Evolutionary conservation across 2,797 vertebrate species (phyloP).

Genomic region (Anomalospiza imberbis): DNA sequence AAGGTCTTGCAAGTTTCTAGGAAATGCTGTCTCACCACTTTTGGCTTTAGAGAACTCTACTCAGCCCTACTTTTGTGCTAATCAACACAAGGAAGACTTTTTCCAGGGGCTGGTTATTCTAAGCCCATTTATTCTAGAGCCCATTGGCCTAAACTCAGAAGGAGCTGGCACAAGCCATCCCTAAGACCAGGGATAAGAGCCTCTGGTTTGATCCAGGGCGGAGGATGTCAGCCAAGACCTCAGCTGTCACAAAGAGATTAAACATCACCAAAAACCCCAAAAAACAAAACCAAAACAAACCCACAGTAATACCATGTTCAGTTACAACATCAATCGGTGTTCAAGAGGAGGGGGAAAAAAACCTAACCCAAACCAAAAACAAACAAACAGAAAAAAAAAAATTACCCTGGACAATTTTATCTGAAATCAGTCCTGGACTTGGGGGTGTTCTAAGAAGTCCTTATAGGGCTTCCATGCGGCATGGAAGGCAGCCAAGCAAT

Average conservation of each 20-base stretch:
- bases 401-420: not conserved
- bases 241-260: not conserved
- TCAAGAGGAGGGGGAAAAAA: not conserved
- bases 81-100: not conserved
- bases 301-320: not conserved
- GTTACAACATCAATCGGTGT: not conserved
- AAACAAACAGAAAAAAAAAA: not conserved
- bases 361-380: fast-evolving
- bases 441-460: not conserved
- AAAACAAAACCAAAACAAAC: not conserved
- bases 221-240: constrained; percentile 1
- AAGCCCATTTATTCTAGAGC: not conserved
- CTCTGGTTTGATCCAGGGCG: not conserved
- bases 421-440: not conserved
- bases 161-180: not conserved
- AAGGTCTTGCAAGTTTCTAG: not conserved
- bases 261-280: not conserved
- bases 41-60: not conserved
- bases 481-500: not conserved
- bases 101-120: not conserved
- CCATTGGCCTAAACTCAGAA: not conserved
- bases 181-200: not conserved
- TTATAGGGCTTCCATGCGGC: not conserved
- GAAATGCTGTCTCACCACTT: not conserved
- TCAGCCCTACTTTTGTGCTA: not conserved